Evolutionary conservation across 2,888 invertebrate species (phyloP).

Genomic region (Lithophane semibrunnea): DNA sequence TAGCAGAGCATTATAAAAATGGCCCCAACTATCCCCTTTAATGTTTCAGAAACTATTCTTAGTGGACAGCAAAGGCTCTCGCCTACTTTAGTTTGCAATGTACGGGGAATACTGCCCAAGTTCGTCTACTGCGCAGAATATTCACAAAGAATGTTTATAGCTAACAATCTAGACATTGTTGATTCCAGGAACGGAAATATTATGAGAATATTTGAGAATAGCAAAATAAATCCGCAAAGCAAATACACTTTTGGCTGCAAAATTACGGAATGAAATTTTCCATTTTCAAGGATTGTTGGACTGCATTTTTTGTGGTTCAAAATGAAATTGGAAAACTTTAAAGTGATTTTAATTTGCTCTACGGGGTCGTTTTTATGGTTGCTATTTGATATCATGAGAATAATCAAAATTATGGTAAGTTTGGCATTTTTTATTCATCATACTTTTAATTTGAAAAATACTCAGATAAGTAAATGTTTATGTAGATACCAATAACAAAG

Average conservation of each 20-base stretch:
- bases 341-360: background rate
- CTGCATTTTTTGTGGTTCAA: conserved; percentile 9
- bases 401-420: background rate
- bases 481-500: no score
- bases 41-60: conserved; percentile 67
- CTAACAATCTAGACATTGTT: conserved; percentile 62
- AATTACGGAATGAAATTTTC: conserved; percentile 39
- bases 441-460: background rate
- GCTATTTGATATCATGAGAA: background rate
- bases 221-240: conserved; percentile 33
- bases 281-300: conserved; percentile 39
- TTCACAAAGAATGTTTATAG: conserved; percentile 62
- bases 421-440: no score
- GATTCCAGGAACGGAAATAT: conserved; percentile 55
- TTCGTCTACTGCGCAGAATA: conserved; percentile 58
- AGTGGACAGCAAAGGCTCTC: conserved; percentile 54
- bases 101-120: conserved; percentile 43
- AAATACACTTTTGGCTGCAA: conserved; percentile 27
- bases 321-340: conserved; percentile 12
- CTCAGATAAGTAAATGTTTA: background rate
- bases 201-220: conserved; percentile 50
- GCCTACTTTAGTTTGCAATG: conserved; percentile 43
- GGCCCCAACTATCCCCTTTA: conserved; percentile 51
- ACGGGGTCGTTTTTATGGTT: background rate
- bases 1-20: conserved; percentile 42